These are phyloP conservation scores for Tetramorium bicarinatum DNA, from an alignment of 2,888 invertebrate genomes.

Conservation along the genomic window DNA sequence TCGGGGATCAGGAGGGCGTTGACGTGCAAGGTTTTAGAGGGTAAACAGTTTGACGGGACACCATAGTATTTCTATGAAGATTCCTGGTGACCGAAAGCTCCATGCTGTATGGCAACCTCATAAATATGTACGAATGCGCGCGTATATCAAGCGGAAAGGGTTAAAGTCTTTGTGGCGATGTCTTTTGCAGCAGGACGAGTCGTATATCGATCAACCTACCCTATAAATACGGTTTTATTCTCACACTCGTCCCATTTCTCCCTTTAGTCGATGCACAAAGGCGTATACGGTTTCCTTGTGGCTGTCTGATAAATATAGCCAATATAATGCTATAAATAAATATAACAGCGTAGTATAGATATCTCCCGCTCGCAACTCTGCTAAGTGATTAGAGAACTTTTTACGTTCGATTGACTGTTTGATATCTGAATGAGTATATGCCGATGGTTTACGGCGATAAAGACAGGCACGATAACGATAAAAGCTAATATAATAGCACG, in stretches of 20 bases:
- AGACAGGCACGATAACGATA: constrained; percentile 31
- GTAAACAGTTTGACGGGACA: constrained; percentile 75
- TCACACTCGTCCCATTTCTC: constrained; percentile 47
- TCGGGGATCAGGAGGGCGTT: constrained; percentile 56
- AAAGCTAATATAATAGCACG: neutral
- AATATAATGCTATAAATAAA: constrained; percentile 33
- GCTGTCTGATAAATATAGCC: constrained; percentile 31
- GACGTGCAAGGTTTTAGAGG: constrained; percentile 58
- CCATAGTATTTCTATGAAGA: constrained; percentile 71
- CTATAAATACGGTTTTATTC: constrained; percentile 67
- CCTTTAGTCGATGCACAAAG: constrained; percentile 23
- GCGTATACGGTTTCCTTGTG: neutral
- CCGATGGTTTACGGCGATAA: constrained; percentile 19
- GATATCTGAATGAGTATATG: constrained; percentile 18
- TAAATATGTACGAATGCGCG: constrained; percentile 77
- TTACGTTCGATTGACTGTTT: constrained; percentile 20
- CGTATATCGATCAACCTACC: constrained; percentile 67
- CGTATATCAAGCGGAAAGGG: constrained; percentile 69
- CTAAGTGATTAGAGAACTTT: constrained; percentile 29
- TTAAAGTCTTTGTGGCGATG: constrained; percentile 66
- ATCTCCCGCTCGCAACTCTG: constrained; percentile 13
- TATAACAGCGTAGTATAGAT: constrained; percentile 4
- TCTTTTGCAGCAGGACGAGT: constrained; percentile 58
- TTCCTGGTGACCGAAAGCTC: constrained; percentile 57
- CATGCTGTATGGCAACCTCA: constrained; percentile 68